A percentile compares a stretch with the other conserved stretches of the same genome.
Conservation (phyloP, 2,113 vertebrate genomes). For the Callipepla californica region DNA sequence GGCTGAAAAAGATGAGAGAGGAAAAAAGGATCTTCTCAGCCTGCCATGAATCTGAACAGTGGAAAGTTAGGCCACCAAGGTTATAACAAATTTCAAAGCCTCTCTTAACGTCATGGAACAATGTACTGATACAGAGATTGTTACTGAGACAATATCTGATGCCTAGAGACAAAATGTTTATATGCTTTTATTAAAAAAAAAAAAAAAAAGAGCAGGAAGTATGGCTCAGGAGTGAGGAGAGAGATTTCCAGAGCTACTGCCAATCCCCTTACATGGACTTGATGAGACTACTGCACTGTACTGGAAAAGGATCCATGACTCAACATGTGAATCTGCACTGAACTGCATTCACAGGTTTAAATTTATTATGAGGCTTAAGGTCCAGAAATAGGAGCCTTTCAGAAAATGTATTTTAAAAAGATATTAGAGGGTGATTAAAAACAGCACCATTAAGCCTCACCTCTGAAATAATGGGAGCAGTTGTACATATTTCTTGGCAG, state of each 20-base stretch:
- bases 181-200: background rate
- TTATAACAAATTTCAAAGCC: background rate
- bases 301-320: background rate
- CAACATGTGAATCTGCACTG: background rate
- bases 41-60: background rate
- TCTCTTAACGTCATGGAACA: background rate
- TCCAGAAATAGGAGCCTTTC: background rate
- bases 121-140: background rate
- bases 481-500: background rate
- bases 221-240: background rate
- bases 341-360: background rate
- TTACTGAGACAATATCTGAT: background rate
- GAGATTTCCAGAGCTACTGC: slow-evolving; percentile 44
- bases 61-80: background rate
- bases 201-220: background rate
- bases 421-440: background rate
- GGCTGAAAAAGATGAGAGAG: background rate
- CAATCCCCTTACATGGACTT: slow-evolving; percentile 9
- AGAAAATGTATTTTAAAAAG: background rate
- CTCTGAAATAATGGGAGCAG: background rate
- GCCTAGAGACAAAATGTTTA: background rate
- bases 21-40: background rate
- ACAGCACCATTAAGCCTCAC: background rate
- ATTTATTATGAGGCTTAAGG: background rate
- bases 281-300: background rate